phyloP scores from a whole-genome alignment of 2,888 invertebrate species.

The Hetaerina titia region DNA sequence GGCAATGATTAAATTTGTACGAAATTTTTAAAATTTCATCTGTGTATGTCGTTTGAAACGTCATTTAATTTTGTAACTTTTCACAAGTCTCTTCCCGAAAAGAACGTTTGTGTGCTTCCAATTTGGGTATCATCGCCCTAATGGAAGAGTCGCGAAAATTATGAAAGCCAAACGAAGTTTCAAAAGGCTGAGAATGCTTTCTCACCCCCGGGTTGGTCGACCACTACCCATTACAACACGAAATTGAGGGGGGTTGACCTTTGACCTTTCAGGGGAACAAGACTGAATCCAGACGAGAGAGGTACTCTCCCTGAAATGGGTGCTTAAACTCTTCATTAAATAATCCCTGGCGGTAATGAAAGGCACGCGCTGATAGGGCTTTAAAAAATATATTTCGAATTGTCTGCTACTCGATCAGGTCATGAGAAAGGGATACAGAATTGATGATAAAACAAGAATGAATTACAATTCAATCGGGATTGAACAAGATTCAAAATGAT shows the following conservation, averaged over 20 bases:
- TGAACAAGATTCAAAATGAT: no score
- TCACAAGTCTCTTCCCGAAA: neutral
- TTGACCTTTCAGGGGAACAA: neutral
- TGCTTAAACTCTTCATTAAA: neutral
- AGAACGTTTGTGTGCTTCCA: neutral
- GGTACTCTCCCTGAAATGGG: neutral
- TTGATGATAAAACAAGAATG: no score
- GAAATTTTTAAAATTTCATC: no score
- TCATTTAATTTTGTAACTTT: neutral
- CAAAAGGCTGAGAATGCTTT: neutral
- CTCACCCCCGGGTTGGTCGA: neutral
- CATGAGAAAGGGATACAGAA: no score
- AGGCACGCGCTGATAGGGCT: neutral
- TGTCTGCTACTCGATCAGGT: neutral
- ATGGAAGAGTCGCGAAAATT: neutral
- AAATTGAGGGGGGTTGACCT: neutral
- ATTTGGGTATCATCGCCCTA: neutral
- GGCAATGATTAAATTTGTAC: no score
- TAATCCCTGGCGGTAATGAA: neutral
- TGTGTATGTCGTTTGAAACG: neutral
- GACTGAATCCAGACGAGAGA: neutral
- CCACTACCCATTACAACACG: neutral
- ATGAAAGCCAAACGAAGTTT: neutral
- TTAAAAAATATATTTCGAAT: neutral
- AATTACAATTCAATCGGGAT: no score